A percentile compares a stretch with the other conserved stretches of the same genome.
Evolutionary conservation across 2,113 vertebrate species (phyloP).

Genomic region (Amphilophus citrinellus): DNA sequence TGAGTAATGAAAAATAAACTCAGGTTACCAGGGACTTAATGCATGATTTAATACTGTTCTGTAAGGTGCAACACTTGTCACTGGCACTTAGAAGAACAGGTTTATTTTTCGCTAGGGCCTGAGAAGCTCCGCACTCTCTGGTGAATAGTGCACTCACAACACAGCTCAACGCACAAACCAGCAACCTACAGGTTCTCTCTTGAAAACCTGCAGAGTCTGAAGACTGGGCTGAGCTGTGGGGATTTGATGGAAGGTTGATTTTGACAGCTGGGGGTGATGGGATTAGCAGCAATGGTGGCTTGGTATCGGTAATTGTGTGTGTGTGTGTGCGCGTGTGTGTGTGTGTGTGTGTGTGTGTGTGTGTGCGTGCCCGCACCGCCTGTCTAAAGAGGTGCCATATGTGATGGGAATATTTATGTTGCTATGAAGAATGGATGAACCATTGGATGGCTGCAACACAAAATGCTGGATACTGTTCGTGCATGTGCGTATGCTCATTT

Average conservation of each 20-base stretch:
- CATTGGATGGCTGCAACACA: slow-evolving; percentile 11
- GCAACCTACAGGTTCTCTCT: slow-evolving; percentile 57
- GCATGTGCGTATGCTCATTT: neutral
- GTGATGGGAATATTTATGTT: slow-evolving; percentile 57
- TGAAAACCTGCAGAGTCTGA: slow-evolving; percentile 52
- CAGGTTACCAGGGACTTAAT: neutral
- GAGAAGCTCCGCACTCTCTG: neutral
- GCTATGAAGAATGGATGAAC: slow-evolving; percentile 38
- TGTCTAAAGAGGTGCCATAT: slow-evolving; percentile 54
- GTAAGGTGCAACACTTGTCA: neutral
- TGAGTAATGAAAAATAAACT: neutral
- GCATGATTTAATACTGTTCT: slow-evolving; percentile 5
- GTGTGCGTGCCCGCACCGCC: slow-evolving; percentile 25
- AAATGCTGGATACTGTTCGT: neutral
- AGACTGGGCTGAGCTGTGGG: slow-evolving; percentile 20
- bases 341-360: slow-evolving; percentile 26
- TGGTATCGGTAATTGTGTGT: slow-evolving; percentile 62
- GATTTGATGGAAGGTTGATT: slow-evolving; percentile 64
- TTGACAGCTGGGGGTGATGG: slow-evolving; percentile 76
- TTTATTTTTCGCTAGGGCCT: slow-evolving; percentile 9
- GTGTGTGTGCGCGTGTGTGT: slow-evolving; percentile 31
- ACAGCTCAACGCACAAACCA: slow-evolving; percentile 37
- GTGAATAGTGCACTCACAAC: slow-evolving; percentile 18
- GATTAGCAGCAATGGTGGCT: slow-evolving; percentile 70
- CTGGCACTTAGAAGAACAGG: neutral